Evolutionary conservation across 2,797 vertebrate genomes (phyloP), one percentile per base, ranked within the genome.

Genomic region (Eupleurogrammus muticus): DNA sequence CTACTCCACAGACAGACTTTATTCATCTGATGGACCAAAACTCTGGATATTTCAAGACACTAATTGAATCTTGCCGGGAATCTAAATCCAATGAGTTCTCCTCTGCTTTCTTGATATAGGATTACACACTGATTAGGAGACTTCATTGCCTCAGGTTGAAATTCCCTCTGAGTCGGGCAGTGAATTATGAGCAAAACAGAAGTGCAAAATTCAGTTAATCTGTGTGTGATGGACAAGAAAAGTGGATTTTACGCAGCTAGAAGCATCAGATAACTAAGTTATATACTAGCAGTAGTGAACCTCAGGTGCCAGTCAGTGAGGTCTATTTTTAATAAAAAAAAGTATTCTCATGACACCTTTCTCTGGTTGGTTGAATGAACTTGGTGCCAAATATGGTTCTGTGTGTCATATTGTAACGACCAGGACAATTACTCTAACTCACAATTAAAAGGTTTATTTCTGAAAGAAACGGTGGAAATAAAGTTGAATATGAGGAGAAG

Each of bases 41-140:
- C n/a, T 56, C 48, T 28, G 59, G 40, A 42, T 66, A 35, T 60
- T 75, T 74, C 24, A 42, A 75, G 55, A 73, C 42, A 60, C 35
- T 72, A 9, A 58, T 53, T 47, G 70, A 28, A 73, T 54, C 21
- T 67, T 9, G 46, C 36, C 14, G 20, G 7, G n/a, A 50, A 10
- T 51, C 17, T 51, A 17, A 48, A 42, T n/a, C 1, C 28, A 55
- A 21, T 7, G 0, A 14, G 61, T 49, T 58, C 40, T 32, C 14
- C 20, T 61, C n/a, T 47, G 36, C 9, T 7, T 68, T 63, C 24
- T 63, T 17, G 57, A 6, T 23, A 23, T 46, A 55, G 23, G 21
- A 69, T 38, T 72, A 64, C 17, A 52, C 19, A 14, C 5, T 35
- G 19, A 66, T 14, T 11, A 49, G 54, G 68, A 65, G 66, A 55